Base-by-base conservation (phyloP, 1,140 invertebrate genomes). In the Zaprionus davidi region DNA sequence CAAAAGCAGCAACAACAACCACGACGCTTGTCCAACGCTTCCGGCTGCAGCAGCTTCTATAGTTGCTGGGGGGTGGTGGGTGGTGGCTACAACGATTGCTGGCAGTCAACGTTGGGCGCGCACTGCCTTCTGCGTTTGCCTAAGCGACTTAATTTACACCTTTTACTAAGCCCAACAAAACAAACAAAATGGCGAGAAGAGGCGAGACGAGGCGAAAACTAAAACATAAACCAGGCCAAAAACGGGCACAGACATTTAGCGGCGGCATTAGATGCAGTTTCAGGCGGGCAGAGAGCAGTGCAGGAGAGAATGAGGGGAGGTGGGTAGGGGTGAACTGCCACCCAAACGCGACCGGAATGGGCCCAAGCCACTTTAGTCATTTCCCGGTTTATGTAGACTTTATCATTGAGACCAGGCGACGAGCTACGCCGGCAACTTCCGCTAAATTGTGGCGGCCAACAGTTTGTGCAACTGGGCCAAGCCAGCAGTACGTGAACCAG, bases 91-190 rank as follows among this genome's bases (percentile, higher is more conserved):
- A 70, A 31, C 66, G 68, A 60, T 78, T 55, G 68, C 68, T 64
- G 46, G 22, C 57, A 41, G 49, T 17, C 62, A 34, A 56, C 36
- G 51, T 66, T 12, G 49, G 55, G 2, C 46, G 12, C 31, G 13
- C n/a, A 12, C 17, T 15, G 46, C 44, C 41, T 22, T 49, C n/a
- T 22, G 44, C 76, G 74, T 81, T 78, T 63, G 79, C 82, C 72
- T 85, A 82, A 82, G 82, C 75, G 79, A 86, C 82, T 86, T 86
- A 86, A 86, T 86, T 86, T 86, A 86, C 82, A 86, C 82, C 82
- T 86, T 87, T 71, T 75, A 76, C 82, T 84, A 81, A 84, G 82
- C 82, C 82, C 76, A 55, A 66, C 66, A 79, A 77, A 84, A 81
- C 71, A 82, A 86, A 63, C 71, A 81, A 81, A 85, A 26, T 58